A percentile compares a stretch with the other conserved stretches of the same genome.
These are phyloP conservation scores for Hemistola chrysoprasaria DNA, from an alignment of 2,888 invertebrate species.

Conservation along the genomic window DNA sequence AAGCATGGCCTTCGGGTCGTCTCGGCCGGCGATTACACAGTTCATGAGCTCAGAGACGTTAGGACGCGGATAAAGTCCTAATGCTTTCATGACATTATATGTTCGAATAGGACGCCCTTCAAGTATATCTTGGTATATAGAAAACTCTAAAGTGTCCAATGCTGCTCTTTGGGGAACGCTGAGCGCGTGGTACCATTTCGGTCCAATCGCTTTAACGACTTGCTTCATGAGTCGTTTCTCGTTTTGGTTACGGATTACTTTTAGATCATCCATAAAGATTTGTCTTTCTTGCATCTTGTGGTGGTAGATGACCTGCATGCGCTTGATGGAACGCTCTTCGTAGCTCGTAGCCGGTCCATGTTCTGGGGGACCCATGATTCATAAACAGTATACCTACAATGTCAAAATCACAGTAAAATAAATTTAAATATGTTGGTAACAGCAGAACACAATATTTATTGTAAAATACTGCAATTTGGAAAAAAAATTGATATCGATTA, in stretches of 20 bases:
- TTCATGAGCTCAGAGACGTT: conserved; percentile 51
- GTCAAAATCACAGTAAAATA: too few species aligned
- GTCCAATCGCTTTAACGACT: conserved; percentile 51
- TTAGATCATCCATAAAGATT: conserved; percentile 66
- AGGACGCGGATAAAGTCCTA: conserved; percentile 61
- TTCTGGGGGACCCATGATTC: conserved; percentile 40
- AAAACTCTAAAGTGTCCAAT: conserved; percentile 48
- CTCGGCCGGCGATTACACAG: conserved; percentile 50
- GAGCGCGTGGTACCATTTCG: conserved; percentile 68
- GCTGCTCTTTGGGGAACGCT: conserved; percentile 60
- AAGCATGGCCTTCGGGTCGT: conserved; percentile 65
- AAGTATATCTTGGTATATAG: conserved; percentile 64
- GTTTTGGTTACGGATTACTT: conserved; percentile 43
- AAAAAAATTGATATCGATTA: conserved; percentile 31
- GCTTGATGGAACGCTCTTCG: conserved; percentile 41
- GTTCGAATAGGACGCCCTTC: conserved; percentile 59
- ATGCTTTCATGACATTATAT: conserved; percentile 40
- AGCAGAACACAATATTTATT: background rate
- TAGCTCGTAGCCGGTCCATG: conserved; percentile 42
- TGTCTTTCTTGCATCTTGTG: conserved; percentile 54
- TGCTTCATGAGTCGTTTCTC: conserved; percentile 37
- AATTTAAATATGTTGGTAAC: background rate
- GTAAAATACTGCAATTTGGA: conserved; percentile 51
- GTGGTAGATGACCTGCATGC: conserved; percentile 52
- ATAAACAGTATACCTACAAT: too few species aligned